Evolutionary conservation across 1,140 invertebrate species (phyloP), one percentile per base, ranked within the genome.

Genomic region (fruit fly (Drosophila melanogaster)): DNA sequence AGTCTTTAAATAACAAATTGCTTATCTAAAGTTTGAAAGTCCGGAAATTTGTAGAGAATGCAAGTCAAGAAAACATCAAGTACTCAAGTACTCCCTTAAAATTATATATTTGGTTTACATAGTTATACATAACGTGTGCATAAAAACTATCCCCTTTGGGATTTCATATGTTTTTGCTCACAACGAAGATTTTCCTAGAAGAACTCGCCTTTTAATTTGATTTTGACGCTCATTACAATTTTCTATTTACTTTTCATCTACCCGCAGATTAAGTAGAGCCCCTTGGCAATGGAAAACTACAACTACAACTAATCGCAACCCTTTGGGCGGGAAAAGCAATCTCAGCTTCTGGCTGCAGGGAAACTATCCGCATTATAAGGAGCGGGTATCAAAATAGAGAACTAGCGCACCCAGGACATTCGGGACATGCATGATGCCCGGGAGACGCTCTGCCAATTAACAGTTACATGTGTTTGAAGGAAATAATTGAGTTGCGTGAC

Each of bases 401-500:
- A 70, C 38, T 46, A 83, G 62, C 74, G 79, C 83, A 89, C 84
- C 84, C 85, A 66, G 61, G 51, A 70, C 51, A 56, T 56, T 33
- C 65, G 33, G 65, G 47, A 66, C 65, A 26, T 43, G 22, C 62
- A 49, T 60, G 64, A 67, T 71, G 78, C 84, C 84, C 85, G 57
- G 73, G 84, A 89, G 84, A 89, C 84, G 69, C 54, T 61, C 77
- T 80, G 79, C 84, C 84, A 89, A 89, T 89, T 89, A 89, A 89
- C 84, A 89, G 84, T 90, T 89, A 77, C 84, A 89, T 89, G 73
- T 66, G 84, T 84, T 89, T 89, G 77, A 80, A 64, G 77, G 78
- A 77, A 79, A 89, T 89, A 89, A 89, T 89, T 89, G 84, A 67
- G 84, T 89, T 89, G 84, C 84, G 79, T 87, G 84, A 84, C 85